Percentiles rank a stretch among this genome's conserved stretches.
phyloP scores from a whole-genome alignment of 2,888 invertebrate genomes.

The Onthophagus sagittarius region DNA sequence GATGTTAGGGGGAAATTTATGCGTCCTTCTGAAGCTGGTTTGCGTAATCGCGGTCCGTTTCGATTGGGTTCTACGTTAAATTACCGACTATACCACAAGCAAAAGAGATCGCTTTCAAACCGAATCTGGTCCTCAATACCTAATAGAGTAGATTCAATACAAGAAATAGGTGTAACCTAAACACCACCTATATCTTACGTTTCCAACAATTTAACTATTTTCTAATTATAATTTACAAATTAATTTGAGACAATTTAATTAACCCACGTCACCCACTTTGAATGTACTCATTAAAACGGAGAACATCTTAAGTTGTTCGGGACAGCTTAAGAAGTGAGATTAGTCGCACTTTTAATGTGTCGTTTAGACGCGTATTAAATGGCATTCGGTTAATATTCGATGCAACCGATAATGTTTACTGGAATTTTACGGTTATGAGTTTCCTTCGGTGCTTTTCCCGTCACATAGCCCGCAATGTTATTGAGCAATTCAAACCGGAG shows the following conservation, averaged over 20 bases:
- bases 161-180: not conserved
- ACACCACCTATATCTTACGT: not conserved
- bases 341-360: not conserved
- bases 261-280: too few relatives aligned
- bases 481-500: not conserved
- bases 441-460: not conserved
- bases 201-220: too few relatives aligned
- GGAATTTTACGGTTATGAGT: not conserved
- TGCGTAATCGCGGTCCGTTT: constrained; percentile 1
- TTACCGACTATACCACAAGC: not conserved
- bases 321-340: not conserved
- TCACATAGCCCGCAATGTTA: not conserved
- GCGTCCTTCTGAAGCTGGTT: not conserved
- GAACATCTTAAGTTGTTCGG: too few relatives aligned
- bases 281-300: too few relatives aligned
- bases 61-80: not conserved
- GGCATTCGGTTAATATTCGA: not conserved
- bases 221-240: too few relatives aligned
- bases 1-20: constrained; percentile 3
- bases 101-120: not conserved
- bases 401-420: not conserved
- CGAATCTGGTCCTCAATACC: not conserved
- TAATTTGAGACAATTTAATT: too few relatives aligned
- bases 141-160: not conserved
- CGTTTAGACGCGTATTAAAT: not conserved